phyloP scores from a whole-genome alignment of 2,797 vertebrate genomes.

The Oceanodroma leucorhoa region DNA sequence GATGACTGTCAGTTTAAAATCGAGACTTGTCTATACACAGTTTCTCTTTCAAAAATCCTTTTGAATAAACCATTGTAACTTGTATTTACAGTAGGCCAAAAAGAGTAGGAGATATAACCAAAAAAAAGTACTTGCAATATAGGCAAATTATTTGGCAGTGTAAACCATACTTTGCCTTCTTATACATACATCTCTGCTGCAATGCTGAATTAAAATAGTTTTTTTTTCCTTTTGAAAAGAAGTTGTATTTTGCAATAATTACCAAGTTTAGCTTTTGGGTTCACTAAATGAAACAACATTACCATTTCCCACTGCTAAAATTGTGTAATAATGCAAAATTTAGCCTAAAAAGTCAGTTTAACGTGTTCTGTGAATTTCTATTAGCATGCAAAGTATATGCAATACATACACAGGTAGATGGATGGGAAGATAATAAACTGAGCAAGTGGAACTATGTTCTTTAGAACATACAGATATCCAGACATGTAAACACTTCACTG shows the following conservation, averaged over 20 bases:
- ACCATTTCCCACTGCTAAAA: neutral
- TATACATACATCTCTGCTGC: neutral
- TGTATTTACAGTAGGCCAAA: neutral
- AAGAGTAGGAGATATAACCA: neutral
- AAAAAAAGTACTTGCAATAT: neutral
- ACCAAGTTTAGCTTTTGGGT: neutral
- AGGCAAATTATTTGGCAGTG: neutral
- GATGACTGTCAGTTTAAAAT: neutral
- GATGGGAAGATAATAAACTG: neutral
- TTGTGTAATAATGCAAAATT: neutral
- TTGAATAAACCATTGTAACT: neutral
- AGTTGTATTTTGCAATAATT: neutral
- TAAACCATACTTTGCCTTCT: neutral
- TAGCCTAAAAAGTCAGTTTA: neutral
- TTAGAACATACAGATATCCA: neutral
- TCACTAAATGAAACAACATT: neutral
- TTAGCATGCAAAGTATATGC: neutral
- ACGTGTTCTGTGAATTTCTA: neutral
- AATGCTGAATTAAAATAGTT: neutral
- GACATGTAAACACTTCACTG: neutral
- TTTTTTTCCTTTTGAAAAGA: neutral
- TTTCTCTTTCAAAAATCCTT: neutral
- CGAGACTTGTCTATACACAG: fast-evolving
- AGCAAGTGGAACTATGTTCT: neutral
- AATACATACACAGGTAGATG: neutral